Base-by-base conservation (phyloP, 2,797 vertebrate genomes). In the Lithobates pipiens region DNA sequence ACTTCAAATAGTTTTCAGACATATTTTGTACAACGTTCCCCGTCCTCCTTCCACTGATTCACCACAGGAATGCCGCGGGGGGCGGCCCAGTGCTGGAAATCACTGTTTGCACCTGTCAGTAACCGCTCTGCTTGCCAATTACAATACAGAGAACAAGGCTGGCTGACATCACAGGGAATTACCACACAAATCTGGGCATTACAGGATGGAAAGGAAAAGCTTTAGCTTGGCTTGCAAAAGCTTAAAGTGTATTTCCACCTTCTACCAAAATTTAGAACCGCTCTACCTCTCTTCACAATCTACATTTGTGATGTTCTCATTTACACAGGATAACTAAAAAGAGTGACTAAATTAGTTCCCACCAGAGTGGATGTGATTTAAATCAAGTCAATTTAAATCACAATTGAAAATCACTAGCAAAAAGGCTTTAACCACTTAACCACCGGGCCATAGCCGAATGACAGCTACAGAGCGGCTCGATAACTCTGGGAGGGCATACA, bases 21-120 rank as follows among this genome's bases (percentile, higher is more conserved):
- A 44, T 61, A 65, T 63, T 68, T 68, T 70, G 34, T 11, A 27
- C 50, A 50, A 61, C 18, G 27, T 39, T 27, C 65, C 8, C 44
- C 13, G 5, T 44, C 72, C 72, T 46, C 36, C 74, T 61, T 61
- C 42, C 27, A 11, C 11, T 21, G 83, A 23, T 63, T 67, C 70
- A 75, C 77, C 77, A 25, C 83, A 85, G 83, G 83, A 80, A 80
- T 85, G 77, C 34, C 23, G 39, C 11, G 16, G 11, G 39, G 72
- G 29, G 77, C 57, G 67, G 57, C 39, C 83, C 74, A 10, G 34
- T 15, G 42, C 77, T 80, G 69, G n/a, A 68, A 85, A 80, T 80
- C 65, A 39, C 61, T 39, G 69, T 80, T 75, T 80, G 77, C 77
- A 80, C 83, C 77, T 85, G 76, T 73, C 76, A 74, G 76, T 27